phyloP scores from a whole-genome alignment of 2,888 invertebrate species.

The Mesorhabditis belari region DNA sequence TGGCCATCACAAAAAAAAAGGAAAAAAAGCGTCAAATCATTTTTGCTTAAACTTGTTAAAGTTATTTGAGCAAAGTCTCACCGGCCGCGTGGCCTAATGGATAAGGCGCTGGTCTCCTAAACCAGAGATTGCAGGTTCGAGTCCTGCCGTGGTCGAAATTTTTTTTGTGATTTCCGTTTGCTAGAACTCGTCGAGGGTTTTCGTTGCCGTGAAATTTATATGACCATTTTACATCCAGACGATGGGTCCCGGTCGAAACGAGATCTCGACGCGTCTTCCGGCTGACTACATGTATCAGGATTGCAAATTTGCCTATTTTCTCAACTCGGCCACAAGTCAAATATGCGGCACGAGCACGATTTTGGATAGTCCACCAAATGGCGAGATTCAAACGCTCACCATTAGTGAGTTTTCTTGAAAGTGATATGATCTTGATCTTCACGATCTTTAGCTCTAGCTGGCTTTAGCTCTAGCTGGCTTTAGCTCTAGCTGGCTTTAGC shows the following conservation, averaged over 20 bases:
- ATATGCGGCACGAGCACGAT: slow-evolving; percentile 22
- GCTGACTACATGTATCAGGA: slow-evolving; percentile 44
- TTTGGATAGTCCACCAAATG: slow-evolving; percentile 18
- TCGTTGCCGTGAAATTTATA: neutral
- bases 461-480: too few relatives aligned
- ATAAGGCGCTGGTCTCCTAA: neutral
- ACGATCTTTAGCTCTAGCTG: neutral
- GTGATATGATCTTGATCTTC: neutral
- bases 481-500: too few relatives aligned
- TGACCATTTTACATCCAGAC: slow-evolving; percentile 9
- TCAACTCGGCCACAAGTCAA: neutral
- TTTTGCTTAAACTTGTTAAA: too few relatives aligned
- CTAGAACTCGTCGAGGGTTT: too few relatives aligned
- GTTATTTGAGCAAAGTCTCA: neutral
- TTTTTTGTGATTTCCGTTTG: too few relatives aligned
- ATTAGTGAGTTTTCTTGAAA: slow-evolving; percentile 21
- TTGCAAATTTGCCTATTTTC: slow-evolving; percentile 34
- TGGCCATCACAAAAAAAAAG: too few relatives aligned
- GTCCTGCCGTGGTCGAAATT: slow-evolving; percentile 31
- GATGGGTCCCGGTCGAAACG: slow-evolving; percentile 15
- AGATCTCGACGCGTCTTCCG: slow-evolving; percentile 25
- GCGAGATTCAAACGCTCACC: slow-evolving; percentile 23
- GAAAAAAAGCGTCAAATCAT: too few relatives aligned
- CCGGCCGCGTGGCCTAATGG: neutral
- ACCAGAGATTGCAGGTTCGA: slow-evolving; percentile 24